Percentiles rank a stretch among this genome's conserved stretches.
These are phyloP conservation scores for Sigmodon hispidus DNA, from an alignment of 2,113 vertebrate genomes.

Conservation along the genomic window DNA sequence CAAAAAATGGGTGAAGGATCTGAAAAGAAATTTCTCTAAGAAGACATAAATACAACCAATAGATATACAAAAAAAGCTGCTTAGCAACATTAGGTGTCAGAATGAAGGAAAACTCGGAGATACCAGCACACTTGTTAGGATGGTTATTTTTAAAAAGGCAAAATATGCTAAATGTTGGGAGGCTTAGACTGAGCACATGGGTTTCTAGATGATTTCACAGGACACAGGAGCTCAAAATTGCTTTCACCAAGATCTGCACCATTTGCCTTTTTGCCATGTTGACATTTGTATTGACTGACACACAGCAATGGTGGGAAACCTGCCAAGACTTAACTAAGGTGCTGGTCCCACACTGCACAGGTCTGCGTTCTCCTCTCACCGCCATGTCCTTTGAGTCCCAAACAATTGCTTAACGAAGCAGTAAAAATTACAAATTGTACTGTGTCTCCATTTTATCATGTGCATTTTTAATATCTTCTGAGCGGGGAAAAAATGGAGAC, in stretches of 20 bases:
- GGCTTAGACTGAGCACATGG: no score
- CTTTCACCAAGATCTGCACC: background rate
- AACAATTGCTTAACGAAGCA: background rate
- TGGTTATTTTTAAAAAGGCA: background rate
- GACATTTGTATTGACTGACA: background rate
- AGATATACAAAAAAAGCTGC: background rate
- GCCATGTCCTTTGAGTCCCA: background rate
- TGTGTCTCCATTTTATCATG: background rate
- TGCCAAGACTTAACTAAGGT: no score
- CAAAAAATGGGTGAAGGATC: background rate
- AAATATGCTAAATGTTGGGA: background rate
- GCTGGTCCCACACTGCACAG: fast-evolving
- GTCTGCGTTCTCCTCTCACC: background rate
- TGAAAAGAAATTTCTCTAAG: background rate
- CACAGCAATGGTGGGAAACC: background rate
- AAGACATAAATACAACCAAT: background rate
- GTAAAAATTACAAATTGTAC: background rate
- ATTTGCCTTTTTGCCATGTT: background rate
- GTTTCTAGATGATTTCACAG: background rate
- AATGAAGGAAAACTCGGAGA: background rate
- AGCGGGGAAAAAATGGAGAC: background rate
- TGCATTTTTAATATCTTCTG: background rate
- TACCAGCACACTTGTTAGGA: background rate
- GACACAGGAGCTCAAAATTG: background rate
- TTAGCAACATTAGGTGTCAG: background rate